These are phyloP conservation scores for Entomobrya multifasciata DNA, from an alignment of 2,888 invertebrate genomes.

Conservation along the genomic window DNA sequence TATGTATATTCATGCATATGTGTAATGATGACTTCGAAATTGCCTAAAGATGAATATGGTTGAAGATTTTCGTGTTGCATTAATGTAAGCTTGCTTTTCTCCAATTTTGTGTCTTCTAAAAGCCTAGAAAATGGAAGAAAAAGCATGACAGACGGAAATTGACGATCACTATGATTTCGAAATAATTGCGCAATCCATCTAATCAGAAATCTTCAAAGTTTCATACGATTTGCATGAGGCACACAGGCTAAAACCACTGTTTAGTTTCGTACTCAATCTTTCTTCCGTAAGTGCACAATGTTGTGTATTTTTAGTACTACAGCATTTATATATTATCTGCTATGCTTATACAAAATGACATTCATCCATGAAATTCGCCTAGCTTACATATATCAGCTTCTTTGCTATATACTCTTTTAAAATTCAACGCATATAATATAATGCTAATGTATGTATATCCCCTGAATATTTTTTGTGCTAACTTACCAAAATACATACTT, in stretches of 20 bases:
- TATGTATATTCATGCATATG: no score
- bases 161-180: conserved; percentile 28
- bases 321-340: no score
- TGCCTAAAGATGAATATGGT: no score
- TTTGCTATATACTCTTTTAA: not conserved
- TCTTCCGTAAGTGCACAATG: not conserved
- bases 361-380: no score
- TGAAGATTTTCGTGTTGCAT: no score
- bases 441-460: no score
- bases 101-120: conserved; percentile 30
- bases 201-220: conserved; percentile 56
- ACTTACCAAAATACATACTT: conserved; percentile 28
- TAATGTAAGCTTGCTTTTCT: no score
- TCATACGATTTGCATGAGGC: conserved; percentile 3
- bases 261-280: not conserved
- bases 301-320: not conserved
- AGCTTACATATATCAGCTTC: not conserved
- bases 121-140: conserved; percentile 18
- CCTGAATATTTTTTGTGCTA: conserved; percentile 26
- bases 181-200: conserved; percentile 49
- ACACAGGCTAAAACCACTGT: not conserved
- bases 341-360: no score
- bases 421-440: conserved; percentile 5
- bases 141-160: conserved; percentile 24
- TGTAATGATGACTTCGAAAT: no score